Evolutionary conservation across 2,888 invertebrate genomes (phyloP), one percentile per base, ranked within the genome.

Genomic region (Meloe dianella): DNA sequence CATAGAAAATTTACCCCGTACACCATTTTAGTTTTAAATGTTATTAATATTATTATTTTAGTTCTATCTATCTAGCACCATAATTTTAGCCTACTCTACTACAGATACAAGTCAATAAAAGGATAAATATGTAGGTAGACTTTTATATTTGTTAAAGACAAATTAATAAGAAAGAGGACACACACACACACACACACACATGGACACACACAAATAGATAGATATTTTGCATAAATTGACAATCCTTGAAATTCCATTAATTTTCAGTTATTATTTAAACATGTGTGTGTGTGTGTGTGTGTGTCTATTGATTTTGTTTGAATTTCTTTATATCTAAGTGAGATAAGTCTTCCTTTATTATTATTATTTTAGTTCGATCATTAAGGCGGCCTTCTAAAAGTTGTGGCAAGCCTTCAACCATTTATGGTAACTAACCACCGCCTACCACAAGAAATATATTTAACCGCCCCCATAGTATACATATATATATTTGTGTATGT

Each of bases 371-470:
- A 6, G 24, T 14, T 12, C 35, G 59, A 59, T 35, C 38, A 32
- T 60, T 58, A 54, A 17, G 27, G 47, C 65, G 71, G 72, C 73
- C 72, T 73, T 73, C 72, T 66, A 62, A 57, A 61, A 59, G 57
- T 65, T 38, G 61, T 66, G 76, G 77, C 81, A 81, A 81, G 81
- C 81, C 81, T 80, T 82, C 80, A 77, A 71, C 80, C 78, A 71
- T 79, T 78, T 76, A 80, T 75, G 81, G 81, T 72, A 77, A 75
- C 76, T 73, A 79, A 78, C 76, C 75, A 80, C 82, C 78, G 81
- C 82, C 81, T 81, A n/a, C 82, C 78, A 74, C 70, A 69, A 71
- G 74, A 54, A 54, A 54, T 54, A 54, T 54, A 54, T 54, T 54
- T 27, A 27, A 27, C 75, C 71, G 67, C 77, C 81, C 80, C 81